phyloP scores from a whole-genome alignment of 2,888 invertebrate species.

The Plemyria rubiginata region DNA sequence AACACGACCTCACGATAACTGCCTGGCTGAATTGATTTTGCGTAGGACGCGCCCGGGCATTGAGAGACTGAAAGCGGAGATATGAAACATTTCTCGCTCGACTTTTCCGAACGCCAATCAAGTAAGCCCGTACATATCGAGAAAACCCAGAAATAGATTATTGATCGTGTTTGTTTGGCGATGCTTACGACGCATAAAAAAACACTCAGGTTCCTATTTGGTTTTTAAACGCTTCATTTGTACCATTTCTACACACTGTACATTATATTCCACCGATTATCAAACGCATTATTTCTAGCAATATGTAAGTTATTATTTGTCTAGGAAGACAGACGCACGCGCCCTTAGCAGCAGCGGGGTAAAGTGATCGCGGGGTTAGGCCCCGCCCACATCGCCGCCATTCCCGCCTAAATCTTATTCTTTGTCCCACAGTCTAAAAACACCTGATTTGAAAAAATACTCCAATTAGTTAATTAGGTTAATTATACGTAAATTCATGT shows the following conservation, averaged over 20 bases:
- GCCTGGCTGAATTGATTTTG: neutral
- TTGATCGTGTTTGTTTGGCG: no score
- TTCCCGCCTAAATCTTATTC: slow-evolving; percentile 25
- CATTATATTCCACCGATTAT: neutral
- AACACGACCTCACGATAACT: neutral
- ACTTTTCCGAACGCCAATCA: no score
- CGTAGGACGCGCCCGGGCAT: neutral
- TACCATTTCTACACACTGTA: neutral
- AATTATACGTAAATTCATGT: no score
- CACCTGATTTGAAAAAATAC: neutral
- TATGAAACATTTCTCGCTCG: no score
- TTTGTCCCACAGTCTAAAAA: slow-evolving; percentile 22
- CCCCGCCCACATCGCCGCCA: slow-evolving; percentile 5
- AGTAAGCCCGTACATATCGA: no score
- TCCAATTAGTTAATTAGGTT: no score
- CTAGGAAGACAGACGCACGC: slow-evolving; percentile 8
- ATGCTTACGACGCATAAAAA: no score
- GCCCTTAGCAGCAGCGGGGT: slow-evolving; percentile 16
- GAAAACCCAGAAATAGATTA: neutral
- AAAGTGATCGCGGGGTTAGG: neutral
- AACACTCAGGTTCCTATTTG: no score
- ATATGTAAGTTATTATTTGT: neutral
- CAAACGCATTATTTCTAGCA: slow-evolving; percentile 8
- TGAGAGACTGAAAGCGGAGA: neutral
- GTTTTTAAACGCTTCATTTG: no score